Base-by-base conservation (phyloP, 1,140 invertebrate species). In the Spodoptera frugiperda region DNA sequence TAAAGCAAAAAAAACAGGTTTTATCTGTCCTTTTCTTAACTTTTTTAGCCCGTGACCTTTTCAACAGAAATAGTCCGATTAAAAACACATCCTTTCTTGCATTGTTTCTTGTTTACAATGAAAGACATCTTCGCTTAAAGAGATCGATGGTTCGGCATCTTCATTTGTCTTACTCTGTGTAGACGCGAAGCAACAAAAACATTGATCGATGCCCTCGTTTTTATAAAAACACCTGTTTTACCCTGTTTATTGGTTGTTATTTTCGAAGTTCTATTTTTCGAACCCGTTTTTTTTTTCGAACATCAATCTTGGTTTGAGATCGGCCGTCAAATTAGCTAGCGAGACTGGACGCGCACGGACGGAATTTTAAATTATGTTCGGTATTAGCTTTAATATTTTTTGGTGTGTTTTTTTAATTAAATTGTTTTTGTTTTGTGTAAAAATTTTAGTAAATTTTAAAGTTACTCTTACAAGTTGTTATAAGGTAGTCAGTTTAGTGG, bases 161-260 rank as follows among this genome's bases (percentile, higher is more conserved):
- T 79, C 80, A 82, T 82, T 82, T 79, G 63, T 82, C 77, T 82
- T 82, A 1, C 61, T 79, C 71, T 17, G 4, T 44, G 48, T 25
- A 44, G 70, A 77, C 61, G 46, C 15, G 57, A 6, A 11, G 2
- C 53, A 46, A 65, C 67, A 81, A 81, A 78, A 81, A 78, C 74
- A 49, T 74, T 81, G 74, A 77, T 74, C 61, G 80, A 78, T 78
- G 77, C 19, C 59, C 49, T 48, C 48, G 33, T 21, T 57, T 76
- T 76, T 76, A 77, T 80, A 80, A 61, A 63, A 76, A 81, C 80
- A 81, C 77, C 77, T 81, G 80, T 78, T 81, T 72, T 53, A 48
- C 53, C 25, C 39, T 59, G 74, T 80, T 77, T 46, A 44, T 53
- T 76, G 25, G 68, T 77, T 65, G 59, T 74, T 61, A 46, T 59